phyloP scores from a whole-genome alignment of 2,797 vertebrate species.

The Halcyon smyrnensis region DNA sequence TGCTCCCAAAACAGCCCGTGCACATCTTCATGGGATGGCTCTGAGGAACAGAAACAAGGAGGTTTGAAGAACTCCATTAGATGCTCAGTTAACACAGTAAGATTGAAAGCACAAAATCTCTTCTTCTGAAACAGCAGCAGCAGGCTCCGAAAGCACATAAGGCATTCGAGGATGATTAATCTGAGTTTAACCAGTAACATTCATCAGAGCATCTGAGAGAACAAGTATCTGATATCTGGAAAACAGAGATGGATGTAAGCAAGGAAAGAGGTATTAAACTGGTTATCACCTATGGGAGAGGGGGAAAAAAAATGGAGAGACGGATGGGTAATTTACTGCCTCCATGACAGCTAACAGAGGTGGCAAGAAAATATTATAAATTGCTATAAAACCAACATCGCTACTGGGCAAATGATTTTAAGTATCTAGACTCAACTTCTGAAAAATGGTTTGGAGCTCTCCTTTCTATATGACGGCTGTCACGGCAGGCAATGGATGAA shows the following conservation, averaged over 20 bases:
- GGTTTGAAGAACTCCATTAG: background rate
- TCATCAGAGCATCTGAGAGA: background rate
- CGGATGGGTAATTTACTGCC: background rate
- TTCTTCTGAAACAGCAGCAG: background rate
- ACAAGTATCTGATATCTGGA: background rate
- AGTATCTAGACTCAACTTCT: background rate
- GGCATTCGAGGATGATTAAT: background rate
- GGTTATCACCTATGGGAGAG: background rate
- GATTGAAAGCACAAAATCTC: background rate
- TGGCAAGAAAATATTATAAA: background rate
- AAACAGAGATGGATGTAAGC: background rate
- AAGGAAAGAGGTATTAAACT: conserved; percentile 8
- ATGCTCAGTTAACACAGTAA: background rate
- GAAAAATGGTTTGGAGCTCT: background rate
- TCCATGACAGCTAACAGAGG: background rate
- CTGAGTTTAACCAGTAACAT: background rate
- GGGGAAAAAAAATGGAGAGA: background rate
- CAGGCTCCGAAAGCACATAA: background rate
- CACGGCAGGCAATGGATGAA: background rate
- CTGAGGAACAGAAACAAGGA: background rate
- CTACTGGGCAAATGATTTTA: background rate
- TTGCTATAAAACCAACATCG: background rate
- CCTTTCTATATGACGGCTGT: background rate
- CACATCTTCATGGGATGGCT: background rate
- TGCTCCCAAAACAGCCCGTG: background rate